Percentiles rank a stretch among this genome's conserved stretches.
phyloP scores from a whole-genome alignment of 2,888 invertebrate genomes.

The Agrochola litura region DNA sequence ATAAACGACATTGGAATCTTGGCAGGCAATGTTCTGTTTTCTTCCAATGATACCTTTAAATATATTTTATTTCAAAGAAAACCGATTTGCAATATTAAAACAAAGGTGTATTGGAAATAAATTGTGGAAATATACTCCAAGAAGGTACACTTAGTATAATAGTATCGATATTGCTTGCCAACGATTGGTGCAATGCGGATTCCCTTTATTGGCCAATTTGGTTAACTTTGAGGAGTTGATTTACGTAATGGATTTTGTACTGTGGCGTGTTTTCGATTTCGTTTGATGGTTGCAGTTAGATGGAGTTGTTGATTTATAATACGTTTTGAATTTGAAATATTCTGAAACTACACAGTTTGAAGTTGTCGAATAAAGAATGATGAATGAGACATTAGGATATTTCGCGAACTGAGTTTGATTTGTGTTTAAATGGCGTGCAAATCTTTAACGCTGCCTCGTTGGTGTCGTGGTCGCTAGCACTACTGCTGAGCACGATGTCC shows the following conservation, averaged over 20 bases:
- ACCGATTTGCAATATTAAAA: slow-evolving; percentile 27
- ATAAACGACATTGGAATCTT: slow-evolving; percentile 8
- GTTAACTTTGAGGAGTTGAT: slow-evolving; percentile 22
- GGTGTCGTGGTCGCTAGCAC: neutral
- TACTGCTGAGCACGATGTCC: neutral
- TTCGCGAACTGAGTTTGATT: neutral
- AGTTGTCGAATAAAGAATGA: neutral
- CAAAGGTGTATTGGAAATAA: slow-evolving; percentile 43
- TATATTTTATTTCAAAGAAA: slow-evolving; percentile 41
- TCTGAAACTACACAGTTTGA: neutral
- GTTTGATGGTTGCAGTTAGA: slow-evolving; percentile 10
- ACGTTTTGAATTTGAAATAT: slow-evolving; percentile 24
- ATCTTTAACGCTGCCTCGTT: neutral
- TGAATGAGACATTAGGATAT: neutral
- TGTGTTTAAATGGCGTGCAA: neutral
- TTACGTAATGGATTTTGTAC: slow-evolving; percentile 35
- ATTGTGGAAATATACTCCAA: slow-evolving; percentile 29
- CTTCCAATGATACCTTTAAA: slow-evolving; percentile 10
- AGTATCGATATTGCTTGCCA: slow-evolving; percentile 49
- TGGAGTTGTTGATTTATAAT: slow-evolving; percentile 17
- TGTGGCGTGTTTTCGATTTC: slow-evolving; percentile 45
- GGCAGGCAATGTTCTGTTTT: slow-evolving; percentile 20
- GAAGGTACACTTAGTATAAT: slow-evolving; percentile 31
- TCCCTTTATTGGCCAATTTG: slow-evolving; percentile 42
- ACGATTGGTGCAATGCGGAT: slow-evolving; percentile 52